phyloP scores from a whole-genome alignment of 2,113 vertebrate species.

The Otocyon megalotis region DNA sequence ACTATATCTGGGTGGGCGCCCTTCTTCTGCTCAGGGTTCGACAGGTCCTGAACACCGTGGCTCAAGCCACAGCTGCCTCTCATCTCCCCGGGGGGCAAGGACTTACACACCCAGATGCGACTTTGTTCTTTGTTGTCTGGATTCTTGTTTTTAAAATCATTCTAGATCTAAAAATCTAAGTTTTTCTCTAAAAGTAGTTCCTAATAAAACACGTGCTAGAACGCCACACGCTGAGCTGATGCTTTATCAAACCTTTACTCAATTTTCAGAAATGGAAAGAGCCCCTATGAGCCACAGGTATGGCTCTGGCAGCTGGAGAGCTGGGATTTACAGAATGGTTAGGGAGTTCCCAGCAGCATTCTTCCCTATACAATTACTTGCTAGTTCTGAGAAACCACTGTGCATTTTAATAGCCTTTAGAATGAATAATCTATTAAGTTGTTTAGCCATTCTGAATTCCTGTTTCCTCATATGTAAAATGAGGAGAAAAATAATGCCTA shows the following conservation, averaged over 20 bases:
- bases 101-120: background rate
- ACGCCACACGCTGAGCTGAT: background rate
- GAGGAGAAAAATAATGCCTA: background rate
- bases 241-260: background rate
- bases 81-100: conserved; percentile 8
- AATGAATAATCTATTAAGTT: background rate
- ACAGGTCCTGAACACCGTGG: background rate
- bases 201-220: background rate
- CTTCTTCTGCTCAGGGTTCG: background rate
- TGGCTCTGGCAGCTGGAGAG: fast-evolving
- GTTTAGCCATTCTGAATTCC: background rate
- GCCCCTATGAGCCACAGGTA: background rate
- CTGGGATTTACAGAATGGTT: background rate
- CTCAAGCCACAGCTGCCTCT: background rate
- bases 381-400: background rate
- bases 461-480: background rate
- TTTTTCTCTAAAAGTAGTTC: conserved; percentile 39
- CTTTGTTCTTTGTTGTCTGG: background rate
- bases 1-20: fast-evolving
- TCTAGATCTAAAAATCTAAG: conserved; percentile 3
- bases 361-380: fast-evolving
- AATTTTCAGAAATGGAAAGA: background rate
- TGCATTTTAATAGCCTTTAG: background rate
- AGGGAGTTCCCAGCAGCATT: background rate
- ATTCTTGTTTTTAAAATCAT: conserved; percentile 52